Evolutionary conservation across 2,113 vertebrate genomes (phyloP).

Genomic region (Campylorhamphus procurvoides): DNA sequence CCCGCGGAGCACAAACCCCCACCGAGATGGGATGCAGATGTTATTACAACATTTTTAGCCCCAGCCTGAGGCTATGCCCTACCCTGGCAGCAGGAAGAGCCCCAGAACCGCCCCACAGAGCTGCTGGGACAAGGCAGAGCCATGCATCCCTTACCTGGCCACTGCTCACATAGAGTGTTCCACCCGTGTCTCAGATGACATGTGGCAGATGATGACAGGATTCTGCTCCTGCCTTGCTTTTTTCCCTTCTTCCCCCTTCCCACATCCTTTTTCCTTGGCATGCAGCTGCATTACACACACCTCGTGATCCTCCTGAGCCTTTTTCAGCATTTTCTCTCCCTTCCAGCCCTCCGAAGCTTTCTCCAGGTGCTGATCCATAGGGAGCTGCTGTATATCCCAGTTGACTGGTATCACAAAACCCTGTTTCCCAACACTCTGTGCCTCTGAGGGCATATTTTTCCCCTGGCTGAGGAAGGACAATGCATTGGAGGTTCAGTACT

Average conservation of each 20-base stretch:
- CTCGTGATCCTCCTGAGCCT: background rate
- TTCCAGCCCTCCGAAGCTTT: background rate
- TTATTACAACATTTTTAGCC: background rate
- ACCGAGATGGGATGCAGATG: background rate
- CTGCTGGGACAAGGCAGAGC: background rate
- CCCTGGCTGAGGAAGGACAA: background rate
- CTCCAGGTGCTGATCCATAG: background rate
- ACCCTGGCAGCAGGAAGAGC: background rate
- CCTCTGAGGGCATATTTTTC: background rate
- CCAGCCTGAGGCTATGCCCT: background rate
- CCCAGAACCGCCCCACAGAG: background rate
- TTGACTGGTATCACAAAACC: background rate
- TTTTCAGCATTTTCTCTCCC: background rate
- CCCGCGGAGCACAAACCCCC: background rate
- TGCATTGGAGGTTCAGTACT: background rate
- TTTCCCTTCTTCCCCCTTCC: background rate
- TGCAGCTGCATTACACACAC: background rate
- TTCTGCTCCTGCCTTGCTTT: background rate
- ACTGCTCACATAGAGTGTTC: background rate
- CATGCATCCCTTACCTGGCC: fast-evolving
- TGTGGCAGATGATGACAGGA: background rate
- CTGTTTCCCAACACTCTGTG: fast-evolving
- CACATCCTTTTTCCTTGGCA: background rate
- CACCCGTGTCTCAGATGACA: background rate
- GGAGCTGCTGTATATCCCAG: background rate